phyloP scores from a whole-genome alignment of 2,888 invertebrate genomes.

The Lymantria monacha region DNA sequence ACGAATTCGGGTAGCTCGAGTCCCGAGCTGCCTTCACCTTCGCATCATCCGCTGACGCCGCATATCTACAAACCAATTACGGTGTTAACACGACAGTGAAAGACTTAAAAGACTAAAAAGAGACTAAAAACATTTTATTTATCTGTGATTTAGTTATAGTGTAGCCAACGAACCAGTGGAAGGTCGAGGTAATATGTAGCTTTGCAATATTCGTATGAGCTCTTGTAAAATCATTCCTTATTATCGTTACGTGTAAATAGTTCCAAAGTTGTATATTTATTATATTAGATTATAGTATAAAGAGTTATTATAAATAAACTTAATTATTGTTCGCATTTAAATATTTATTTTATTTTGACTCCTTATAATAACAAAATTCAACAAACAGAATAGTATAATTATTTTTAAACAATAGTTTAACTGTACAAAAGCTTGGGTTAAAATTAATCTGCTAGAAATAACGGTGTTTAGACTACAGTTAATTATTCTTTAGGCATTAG shows the following conservation, averaged over 20 bases:
- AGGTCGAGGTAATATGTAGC: conserved; percentile 47
- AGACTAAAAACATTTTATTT: conserved; percentile 41
- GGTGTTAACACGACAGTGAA: conserved; percentile 79
- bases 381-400: too few relatives aligned
- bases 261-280: conserved; percentile 76
- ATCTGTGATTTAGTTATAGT: conserved; percentile 77
- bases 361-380: too few relatives aligned
- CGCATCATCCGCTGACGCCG: conserved; percentile 65
- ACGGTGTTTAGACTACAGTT: too few relatives aligned
- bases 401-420: too few relatives aligned
- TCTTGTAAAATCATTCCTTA: conserved; percentile 57
- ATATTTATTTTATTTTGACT: conserved; percentile 48
- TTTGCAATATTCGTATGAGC: conserved; percentile 46
- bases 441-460: too few relatives aligned
- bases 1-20: conserved; percentile 65
- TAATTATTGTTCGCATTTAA: conserved; percentile 59
- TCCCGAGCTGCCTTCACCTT: conserved; percentile 66
- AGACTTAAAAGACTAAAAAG: conserved; percentile 31
- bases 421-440: too few relatives aligned
- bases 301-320: conserved; percentile 59
- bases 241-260: conserved; percentile 61
- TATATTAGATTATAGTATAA: conserved; percentile 56
- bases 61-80: conserved; percentile 82
- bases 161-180: conserved; percentile 55
- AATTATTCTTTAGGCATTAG: too few relatives aligned